A percentile compares a stretch with the other conserved stretches of the same genome.
Evolutionary conservation across 2,113 vertebrate species (phyloP).

Genomic region (Laterallus jamaicensis): DNA sequence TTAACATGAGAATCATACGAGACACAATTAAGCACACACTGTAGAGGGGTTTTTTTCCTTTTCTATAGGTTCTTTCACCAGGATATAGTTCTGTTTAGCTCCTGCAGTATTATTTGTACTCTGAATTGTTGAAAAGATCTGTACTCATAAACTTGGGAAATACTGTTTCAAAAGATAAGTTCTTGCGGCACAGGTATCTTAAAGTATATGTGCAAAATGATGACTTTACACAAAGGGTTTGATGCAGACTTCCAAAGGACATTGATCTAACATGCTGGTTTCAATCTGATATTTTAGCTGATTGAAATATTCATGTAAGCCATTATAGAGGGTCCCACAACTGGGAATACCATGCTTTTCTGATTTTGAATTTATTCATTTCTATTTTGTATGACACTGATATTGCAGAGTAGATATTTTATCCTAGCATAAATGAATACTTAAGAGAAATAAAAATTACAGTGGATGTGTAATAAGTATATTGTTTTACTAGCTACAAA

Average conservation of each 20-base stretch:
- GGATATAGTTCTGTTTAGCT: conserved; percentile 29
- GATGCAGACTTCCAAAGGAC: conserved; percentile 35
- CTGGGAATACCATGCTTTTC: conserved; percentile 8
- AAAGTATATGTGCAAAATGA: conserved; percentile 55
- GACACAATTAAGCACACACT: not conserved
- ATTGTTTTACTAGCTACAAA: not conserved
- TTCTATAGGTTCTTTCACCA: not conserved
- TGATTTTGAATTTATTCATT: conserved; percentile 31
- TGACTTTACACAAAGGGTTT: conserved; percentile 44
- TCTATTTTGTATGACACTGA: not conserved
- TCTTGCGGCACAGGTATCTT: conserved; percentile 20
- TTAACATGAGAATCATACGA: not conserved
- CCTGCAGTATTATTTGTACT: conserved; percentile 2
- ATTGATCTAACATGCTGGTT: conserved; percentile 50
- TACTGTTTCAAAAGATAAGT: conserved; percentile 2
- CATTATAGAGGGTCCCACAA: conserved; percentile 40
- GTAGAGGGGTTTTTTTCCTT: not conserved
- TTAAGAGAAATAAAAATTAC: conserved; percentile 1
- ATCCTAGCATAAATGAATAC: not conserved
- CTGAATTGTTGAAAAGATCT: conserved; percentile 67
- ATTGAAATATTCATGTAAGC: conserved; percentile 69
- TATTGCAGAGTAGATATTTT: not conserved
- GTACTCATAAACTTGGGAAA: conserved; percentile 40
- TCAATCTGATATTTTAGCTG: conserved; percentile 53
- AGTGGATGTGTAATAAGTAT: not conserved